These are phyloP conservation scores for Coleophora flavipennella DNA, from an alignment of 2,888 invertebrate genomes.

Conservation along the genomic window DNA sequence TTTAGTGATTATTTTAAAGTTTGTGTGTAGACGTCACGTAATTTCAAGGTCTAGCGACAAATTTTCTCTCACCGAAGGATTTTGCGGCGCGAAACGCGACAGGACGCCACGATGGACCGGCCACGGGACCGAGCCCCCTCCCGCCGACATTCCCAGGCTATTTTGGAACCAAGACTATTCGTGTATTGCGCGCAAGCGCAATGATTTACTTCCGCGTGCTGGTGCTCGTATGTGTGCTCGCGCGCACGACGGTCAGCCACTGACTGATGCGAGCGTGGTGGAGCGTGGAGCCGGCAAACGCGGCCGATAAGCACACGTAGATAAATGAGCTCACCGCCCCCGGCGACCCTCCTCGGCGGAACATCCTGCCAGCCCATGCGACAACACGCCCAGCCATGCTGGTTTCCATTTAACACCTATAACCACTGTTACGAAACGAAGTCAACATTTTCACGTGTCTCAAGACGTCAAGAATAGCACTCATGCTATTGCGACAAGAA, in stretches of 20 bases:
- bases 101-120: conserved; percentile 77
- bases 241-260: conserved; percentile 63
- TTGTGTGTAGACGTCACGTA: conserved; percentile 53
- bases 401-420: conserved; percentile 11
- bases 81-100: conserved; percentile 56
- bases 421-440: no score
- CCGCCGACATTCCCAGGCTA: conserved; percentile 67
- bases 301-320: conserved; percentile 55
- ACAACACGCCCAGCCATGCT: conserved; percentile 49
- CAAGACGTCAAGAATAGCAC: no score
- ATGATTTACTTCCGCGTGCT: conserved; percentile 60
- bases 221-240: conserved; percentile 51
- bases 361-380: conserved; percentile 59
- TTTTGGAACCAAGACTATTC: conserved; percentile 65
- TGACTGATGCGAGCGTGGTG: conserved; percentile 58
- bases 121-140: conserved; percentile 80
- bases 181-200: conserved; percentile 66
- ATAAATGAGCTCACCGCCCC: conserved; percentile 67
- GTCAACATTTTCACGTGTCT: no score
- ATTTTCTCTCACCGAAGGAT: conserved; percentile 62
- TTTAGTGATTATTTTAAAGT: conserved; percentile 54
- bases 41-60: conserved; percentile 36
- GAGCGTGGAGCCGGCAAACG: conserved; percentile 21
- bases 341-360: conserved; percentile 63
- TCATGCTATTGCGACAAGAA: conserved; percentile 54